These are phyloP conservation scores for Triplophysa dalaica DNA, from an alignment of 2,113 vertebrate genomes.

Conservation along the genomic window DNA sequence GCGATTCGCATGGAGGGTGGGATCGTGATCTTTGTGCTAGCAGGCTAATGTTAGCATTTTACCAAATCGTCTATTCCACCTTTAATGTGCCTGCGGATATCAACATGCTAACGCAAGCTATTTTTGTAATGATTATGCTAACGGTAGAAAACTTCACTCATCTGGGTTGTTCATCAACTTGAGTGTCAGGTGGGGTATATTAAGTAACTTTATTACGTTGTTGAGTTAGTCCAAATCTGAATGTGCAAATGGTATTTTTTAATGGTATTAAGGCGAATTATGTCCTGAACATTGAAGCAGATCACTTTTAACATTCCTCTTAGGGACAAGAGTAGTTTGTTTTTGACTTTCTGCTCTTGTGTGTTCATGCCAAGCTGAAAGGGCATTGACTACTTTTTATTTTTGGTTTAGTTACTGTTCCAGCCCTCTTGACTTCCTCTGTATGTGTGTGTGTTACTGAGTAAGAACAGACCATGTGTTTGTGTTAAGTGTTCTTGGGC, in stretches of 20 bases:
- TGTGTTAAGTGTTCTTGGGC: slow-evolving; percentile 34
- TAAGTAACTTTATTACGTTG: neutral
- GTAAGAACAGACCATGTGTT: slow-evolving; percentile 46
- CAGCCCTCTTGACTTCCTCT: slow-evolving; percentile 32
- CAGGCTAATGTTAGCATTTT: no score
- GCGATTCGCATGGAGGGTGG: no score
- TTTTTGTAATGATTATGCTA: slow-evolving; percentile 5
- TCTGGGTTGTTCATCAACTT: slow-evolving; percentile 24
- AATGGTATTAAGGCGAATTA: no score
- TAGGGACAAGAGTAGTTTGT: slow-evolving; percentile 11
- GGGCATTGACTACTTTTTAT: slow-evolving; percentile 24
- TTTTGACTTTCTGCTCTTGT: neutral
- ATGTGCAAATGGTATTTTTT: neutral
- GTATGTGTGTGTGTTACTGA: slow-evolving; percentile 5
- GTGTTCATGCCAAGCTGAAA: slow-evolving; percentile 2
- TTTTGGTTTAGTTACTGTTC: slow-evolving; percentile 37
- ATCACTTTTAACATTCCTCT: neutral
- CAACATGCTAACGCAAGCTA: neutral
- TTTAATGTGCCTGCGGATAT: neutral
- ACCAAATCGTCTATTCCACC: no score
- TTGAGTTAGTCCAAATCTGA: neutral
- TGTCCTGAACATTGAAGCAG: neutral
- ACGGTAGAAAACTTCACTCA: neutral
- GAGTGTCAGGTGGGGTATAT: neutral
- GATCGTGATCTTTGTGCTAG: no score